Conservation (phyloP, 1,140 invertebrate species). For the Papilio glaucus region DNA sequence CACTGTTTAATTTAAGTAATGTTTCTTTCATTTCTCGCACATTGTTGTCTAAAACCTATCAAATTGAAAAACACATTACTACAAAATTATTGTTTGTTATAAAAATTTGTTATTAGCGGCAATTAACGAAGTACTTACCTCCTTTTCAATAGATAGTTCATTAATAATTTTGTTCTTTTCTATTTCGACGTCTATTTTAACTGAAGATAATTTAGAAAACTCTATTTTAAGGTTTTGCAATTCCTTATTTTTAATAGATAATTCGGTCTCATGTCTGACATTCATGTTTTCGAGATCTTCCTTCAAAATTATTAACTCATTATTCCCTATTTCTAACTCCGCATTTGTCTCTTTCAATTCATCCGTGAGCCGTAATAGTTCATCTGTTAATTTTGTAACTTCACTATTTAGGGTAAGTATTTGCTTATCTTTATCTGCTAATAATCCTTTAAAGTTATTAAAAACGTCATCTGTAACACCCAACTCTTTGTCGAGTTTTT, state of each 20-base stretch:
- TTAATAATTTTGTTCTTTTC: slow-evolving; percentile 50
- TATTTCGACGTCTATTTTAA: slow-evolving; percentile 49
- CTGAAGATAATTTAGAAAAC: slow-evolving; percentile 49
- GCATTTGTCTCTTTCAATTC: slow-evolving; percentile 58
- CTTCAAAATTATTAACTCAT: slow-evolving; percentile 57
- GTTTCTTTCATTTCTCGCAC: slow-evolving; percentile 51
- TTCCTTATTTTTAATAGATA: slow-evolving; percentile 61
- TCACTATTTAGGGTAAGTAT: slow-evolving; percentile 58
- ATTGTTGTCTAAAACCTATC: slow-evolving; percentile 63
- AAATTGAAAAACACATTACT: slow-evolving; percentile 47
- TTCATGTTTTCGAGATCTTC: slow-evolving; percentile 58
- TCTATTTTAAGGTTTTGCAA: slow-evolving; percentile 52
- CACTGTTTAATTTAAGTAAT: slow-evolving; percentile 47
- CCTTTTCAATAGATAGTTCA: slow-evolving; percentile 53
- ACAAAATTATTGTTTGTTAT: slow-evolving; percentile 36
- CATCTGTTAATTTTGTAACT: slow-evolving; percentile 54
- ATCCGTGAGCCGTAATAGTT: slow-evolving; percentile 51
- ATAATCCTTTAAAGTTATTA: slow-evolving; percentile 52
- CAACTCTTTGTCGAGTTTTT: slow-evolving; percentile 48
- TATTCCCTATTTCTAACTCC: slow-evolving; percentile 64
- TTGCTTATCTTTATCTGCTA: slow-evolving; percentile 59
- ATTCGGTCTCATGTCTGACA: slow-evolving; percentile 51
- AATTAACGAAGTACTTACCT: slow-evolving; percentile 60
- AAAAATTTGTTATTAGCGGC: slow-evolving; percentile 33
- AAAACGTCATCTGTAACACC: slow-evolving; percentile 58